Conservation (phyloP, 2,888 invertebrate species). For the Rutpela maculata region DNA sequence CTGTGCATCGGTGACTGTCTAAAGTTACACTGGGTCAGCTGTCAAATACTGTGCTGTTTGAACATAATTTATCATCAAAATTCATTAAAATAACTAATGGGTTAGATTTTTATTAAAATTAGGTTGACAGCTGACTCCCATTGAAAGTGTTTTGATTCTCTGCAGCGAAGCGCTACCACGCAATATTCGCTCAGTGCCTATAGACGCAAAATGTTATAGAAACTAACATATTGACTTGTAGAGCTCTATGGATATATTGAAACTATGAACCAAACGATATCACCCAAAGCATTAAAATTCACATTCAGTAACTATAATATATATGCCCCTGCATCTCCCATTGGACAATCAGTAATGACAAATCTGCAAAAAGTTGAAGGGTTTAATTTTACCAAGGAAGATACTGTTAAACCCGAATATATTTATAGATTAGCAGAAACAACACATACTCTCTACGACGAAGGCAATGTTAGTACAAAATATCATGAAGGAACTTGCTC, state of each 20-base stretch:
- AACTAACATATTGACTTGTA: constrained; percentile 52
- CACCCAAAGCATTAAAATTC: constrained; percentile 62
- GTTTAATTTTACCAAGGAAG: constrained; percentile 64
- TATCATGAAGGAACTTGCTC: constrained; percentile 75
- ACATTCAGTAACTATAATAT: constrained; percentile 68
- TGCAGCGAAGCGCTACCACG: too few relatives aligned
- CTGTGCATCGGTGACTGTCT: too few relatives aligned
- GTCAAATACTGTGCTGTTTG: too few relatives aligned
- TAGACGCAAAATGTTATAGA: constrained; percentile 21
- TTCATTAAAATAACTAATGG: too few relatives aligned
- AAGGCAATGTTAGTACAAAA: constrained; percentile 63
- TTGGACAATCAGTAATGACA: constrained; percentile 66
- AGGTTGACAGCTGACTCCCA: too few relatives aligned
- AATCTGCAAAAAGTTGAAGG: constrained; percentile 67
- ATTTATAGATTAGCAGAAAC: constrained; percentile 66
- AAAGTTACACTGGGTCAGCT: too few relatives aligned
- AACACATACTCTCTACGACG: constrained; percentile 64
- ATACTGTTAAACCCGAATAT: constrained; percentile 62
- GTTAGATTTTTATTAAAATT: too few relatives aligned
- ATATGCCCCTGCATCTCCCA: constrained; percentile 67
- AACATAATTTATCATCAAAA: too few relatives aligned
- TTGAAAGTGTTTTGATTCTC: too few relatives aligned
- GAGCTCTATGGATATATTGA: constrained; percentile 71
- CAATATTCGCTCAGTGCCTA: too few relatives aligned
- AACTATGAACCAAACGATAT: constrained; percentile 62